Conservation (phyloP, 1,140 invertebrate species). For the Caenorhabditis inopinata region DNA sequence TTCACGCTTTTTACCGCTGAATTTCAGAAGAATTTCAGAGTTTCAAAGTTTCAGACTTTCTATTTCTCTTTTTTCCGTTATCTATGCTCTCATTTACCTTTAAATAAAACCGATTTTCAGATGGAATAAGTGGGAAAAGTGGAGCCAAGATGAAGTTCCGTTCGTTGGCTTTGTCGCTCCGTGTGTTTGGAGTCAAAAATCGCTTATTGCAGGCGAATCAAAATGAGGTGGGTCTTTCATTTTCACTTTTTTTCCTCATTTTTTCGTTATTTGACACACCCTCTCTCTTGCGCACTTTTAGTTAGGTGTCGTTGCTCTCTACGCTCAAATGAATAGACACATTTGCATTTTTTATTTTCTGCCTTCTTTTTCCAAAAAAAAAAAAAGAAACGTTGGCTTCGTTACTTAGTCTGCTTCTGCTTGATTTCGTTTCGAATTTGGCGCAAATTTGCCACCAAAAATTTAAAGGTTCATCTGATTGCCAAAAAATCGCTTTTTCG, state of each 20-base stretch:
- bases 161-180: slow-evolving; percentile 47
- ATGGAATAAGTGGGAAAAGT: not conserved
- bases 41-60: no score
- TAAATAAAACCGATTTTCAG: not conserved
- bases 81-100: no score
- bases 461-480: no score
- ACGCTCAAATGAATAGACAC: slow-evolving; percentile 20
- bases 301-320: not conserved
- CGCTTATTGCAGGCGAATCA: slow-evolving; percentile 25
- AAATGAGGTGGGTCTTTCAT: slow-evolving; percentile 33
- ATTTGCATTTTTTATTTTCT: slow-evolving; percentile 30
- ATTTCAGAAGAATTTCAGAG: no score
- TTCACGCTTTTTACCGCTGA: no score
- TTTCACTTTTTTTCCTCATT: slow-evolving; percentile 1
- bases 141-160: slow-evolving; percentile 47
- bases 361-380: no score
- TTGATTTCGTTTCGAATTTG: no score
- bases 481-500: no score
- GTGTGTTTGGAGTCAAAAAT: slow-evolving; percentile 42
- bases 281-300: not conserved
- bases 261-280: slow-evolving; percentile 1
- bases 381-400: no score
- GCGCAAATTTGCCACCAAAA: no score
- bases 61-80: no score
- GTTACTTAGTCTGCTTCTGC: no score